Conservation (phyloP, 1,140 invertebrate species). For the Magallana gigas region DNA sequence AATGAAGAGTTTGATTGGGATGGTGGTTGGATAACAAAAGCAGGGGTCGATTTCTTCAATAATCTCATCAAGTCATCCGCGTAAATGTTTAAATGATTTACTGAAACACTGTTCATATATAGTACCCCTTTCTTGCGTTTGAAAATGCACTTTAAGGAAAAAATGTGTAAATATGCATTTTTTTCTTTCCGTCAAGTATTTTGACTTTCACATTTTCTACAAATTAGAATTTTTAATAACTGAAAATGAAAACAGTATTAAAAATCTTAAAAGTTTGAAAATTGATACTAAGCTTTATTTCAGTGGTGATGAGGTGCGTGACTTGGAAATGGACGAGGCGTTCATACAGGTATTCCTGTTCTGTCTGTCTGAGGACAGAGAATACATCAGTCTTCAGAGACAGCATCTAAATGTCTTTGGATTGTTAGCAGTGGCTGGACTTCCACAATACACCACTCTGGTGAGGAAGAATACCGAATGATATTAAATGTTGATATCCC, state of each 20-base stretch:
- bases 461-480: background rate
- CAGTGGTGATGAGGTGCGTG: background rate
- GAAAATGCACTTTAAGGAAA: too few relatives aligned
- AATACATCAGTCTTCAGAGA: slow-evolving; percentile 5
- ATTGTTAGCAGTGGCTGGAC: background rate
- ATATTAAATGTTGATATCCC: too few relatives aligned
- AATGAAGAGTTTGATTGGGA: slow-evolving; percentile 7
- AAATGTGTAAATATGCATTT: too few relatives aligned
- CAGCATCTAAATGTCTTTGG: background rate
- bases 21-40: background rate
- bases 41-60: background rate
- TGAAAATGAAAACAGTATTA: too few relatives aligned
- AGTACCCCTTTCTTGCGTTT: too few relatives aligned
- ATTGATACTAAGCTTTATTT: background rate
- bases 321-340: slow-evolving; percentile 3
- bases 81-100: background rate
- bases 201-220: too few relatives aligned
- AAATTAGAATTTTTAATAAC: too few relatives aligned
- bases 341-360: background rate
- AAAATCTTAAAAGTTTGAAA: too few relatives aligned
- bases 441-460: background rate
- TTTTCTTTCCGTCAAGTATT: too few relatives aligned
- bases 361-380: background rate
- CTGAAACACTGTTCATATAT: background rate
- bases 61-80: slow-evolving; percentile 1